Evolutionary conservation across 2,888 invertebrate species (phyloP).

Genomic region (Alcis repandata): DNA sequence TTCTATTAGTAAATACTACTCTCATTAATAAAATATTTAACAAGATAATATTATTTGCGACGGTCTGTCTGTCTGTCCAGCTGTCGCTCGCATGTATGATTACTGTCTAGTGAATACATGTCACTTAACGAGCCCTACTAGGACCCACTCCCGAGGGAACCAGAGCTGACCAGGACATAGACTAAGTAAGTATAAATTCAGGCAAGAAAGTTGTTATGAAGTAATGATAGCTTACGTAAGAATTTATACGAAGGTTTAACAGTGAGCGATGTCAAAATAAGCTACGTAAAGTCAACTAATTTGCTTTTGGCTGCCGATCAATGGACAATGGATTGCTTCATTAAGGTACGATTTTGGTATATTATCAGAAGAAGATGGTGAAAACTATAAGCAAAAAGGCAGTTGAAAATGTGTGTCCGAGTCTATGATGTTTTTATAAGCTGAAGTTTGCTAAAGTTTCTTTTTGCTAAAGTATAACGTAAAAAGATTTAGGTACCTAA

Average conservation of each 20-base stretch:
- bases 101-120: constrained; percentile 20
- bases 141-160: background rate
- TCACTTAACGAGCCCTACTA: constrained; percentile 5
- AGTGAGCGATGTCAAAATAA: no score
- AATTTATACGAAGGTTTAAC: no score
- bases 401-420: background rate
- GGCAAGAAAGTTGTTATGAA: background rate
- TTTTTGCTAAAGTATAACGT: background rate
- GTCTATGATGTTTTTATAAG: background rate
- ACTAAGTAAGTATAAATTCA: background rate
- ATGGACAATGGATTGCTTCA: no score
- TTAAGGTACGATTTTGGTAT: no score
- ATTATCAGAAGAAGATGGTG: background rate
- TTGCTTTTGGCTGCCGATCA: no score
- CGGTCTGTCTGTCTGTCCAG: constrained; percentile 22
- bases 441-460: background rate
- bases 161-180: no score
- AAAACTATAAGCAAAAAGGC: no score
- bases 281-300: no score
- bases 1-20: no score
- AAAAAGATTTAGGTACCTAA: background rate
- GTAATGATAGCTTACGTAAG: background rate
- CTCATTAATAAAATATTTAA: background rate
- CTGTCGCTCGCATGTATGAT: constrained; percentile 24
- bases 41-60: constrained; percentile 18